Evolutionary conservation across 1,140 invertebrate genomes (phyloP).

Genomic region (Drosophila bocki): DNA sequence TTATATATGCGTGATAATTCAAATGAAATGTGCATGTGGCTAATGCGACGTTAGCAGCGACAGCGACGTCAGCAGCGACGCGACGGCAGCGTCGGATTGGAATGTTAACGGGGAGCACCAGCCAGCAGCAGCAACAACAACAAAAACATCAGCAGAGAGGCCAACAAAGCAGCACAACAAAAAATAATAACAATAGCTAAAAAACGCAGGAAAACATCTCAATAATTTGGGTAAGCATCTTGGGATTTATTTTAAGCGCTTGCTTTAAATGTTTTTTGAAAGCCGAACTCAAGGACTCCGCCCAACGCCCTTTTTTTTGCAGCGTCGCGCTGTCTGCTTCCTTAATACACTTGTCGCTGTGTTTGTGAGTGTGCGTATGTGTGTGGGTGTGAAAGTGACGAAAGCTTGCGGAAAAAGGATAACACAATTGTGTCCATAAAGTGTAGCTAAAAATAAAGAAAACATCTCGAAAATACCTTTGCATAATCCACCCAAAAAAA

Average conservation of each 20-base stretch:
- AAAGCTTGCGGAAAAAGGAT: conserved; percentile 71
- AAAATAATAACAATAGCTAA: conserved; percentile 46
- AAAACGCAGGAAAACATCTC: conserved; percentile 10
- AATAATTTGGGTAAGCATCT: conserved; percentile 48
- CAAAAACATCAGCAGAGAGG: conserved; percentile 28
- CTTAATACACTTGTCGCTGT: conserved; percentile 34
- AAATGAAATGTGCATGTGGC: conserved; percentile 77
- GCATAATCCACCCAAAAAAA: conserved; percentile 30
- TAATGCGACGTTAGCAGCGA: conserved; percentile 41
- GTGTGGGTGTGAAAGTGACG: conserved; percentile 69
- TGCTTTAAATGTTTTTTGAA: neutral
- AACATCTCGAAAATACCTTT: conserved; percentile 26
- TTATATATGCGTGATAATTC: conserved; percentile 61
- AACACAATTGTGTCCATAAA: conserved; percentile 41
- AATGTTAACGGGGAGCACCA: conserved; percentile 51
- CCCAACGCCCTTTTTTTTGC: conserved; percentile 74
- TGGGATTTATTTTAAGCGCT: conserved; percentile 16
- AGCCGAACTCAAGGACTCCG: conserved; percentile 51
- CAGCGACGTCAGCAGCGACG: conserved; percentile 52
- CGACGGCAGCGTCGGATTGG: conserved; percentile 63
- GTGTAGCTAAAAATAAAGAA: conserved; percentile 15
- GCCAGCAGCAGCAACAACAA: conserved; percentile 13
- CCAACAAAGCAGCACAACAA: conserved; percentile 31
- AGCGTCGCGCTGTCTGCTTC: conserved; percentile 77
- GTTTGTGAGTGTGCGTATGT: conserved; percentile 19